Conservation (phyloP, 2,888 invertebrate species). For the Acanthosepion pharaonis region DNA sequence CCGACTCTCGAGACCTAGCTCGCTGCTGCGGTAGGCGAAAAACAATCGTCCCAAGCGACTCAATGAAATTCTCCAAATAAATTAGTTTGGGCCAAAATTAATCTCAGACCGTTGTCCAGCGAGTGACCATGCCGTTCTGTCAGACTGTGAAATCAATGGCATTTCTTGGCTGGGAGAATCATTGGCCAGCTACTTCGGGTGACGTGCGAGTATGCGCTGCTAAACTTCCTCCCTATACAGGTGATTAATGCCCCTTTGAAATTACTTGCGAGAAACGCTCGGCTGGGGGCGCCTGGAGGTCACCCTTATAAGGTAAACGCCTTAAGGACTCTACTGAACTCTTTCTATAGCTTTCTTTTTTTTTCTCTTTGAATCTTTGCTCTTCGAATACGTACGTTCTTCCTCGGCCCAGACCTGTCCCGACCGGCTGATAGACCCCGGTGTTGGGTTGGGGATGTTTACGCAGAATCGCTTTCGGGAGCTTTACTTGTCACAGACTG, state of each 20-base stretch:
- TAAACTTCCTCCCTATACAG: conserved; percentile 24
- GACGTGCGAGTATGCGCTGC: conserved; percentile 1
- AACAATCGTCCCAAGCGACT: not conserved
- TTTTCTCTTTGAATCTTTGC: not conserved
- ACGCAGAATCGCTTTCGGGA: not conserved
- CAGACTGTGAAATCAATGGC: conserved; percentile 4
- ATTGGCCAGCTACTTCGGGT: not conserved
- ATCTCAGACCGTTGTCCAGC: not conserved
- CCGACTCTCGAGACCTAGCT: not conserved
- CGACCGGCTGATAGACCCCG: not conserved
- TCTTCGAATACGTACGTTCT: not conserved
- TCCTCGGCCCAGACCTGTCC: not conserved
- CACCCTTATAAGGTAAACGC: not conserved
- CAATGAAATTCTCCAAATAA: conserved; percentile 33
- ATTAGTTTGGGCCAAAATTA: not conserved
- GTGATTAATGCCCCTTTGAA: conserved; percentile 33
- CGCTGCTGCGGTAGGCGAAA: not conserved
- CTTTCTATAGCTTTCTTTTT: not conserved
- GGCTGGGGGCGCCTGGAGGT: not conserved
- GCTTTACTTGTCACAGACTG: not conserved
- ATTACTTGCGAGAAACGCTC: conserved; percentile 13
- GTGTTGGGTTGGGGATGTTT: not conserved
- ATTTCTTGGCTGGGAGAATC: not conserved
- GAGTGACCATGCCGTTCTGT: conserved; percentile 33
- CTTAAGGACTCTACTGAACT: not conserved